Conservation (phyloP, 2,797 vertebrate genomes). For the Anguilla anguilla region DNA sequence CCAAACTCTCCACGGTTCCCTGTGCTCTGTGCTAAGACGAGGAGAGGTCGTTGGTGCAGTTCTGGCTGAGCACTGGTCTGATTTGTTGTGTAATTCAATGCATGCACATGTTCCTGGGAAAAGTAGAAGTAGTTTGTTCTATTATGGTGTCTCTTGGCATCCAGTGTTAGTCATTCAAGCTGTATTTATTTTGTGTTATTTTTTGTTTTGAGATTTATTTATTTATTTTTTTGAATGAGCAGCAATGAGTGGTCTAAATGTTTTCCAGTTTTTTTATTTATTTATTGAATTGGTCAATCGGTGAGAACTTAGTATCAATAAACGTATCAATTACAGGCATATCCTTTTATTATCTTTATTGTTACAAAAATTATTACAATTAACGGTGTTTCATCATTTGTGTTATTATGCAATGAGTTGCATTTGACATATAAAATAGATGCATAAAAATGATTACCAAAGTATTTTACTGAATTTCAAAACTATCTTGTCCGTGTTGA, state of each 20-base stretch:
- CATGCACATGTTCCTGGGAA: slow-evolving; percentile 77
- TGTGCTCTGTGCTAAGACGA: background rate
- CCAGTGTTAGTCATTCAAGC: slow-evolving; percentile 58
- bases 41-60: slow-evolving; percentile 42
- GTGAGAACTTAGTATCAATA: slow-evolving; percentile 63
- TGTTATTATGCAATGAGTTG: slow-evolving; percentile 46
- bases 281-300: slow-evolving; percentile 65
- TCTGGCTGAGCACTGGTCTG: slow-evolving; percentile 71
- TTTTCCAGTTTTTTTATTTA: slow-evolving; percentile 53
- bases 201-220: slow-evolving; percentile 27
- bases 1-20: background rate
- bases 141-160: slow-evolving; percentile 75
- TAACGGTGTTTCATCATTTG: slow-evolving; percentile 55
- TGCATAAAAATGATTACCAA: slow-evolving; percentile 69
- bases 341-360: slow-evolving; percentile 66
- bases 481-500: slow-evolving; percentile 50
- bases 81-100: slow-evolving; percentile 74
- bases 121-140: slow-evolving; percentile 73
- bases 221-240: slow-evolving; percentile 49
- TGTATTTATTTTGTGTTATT: slow-evolving; percentile 15
- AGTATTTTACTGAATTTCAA: slow-evolving; percentile 68
- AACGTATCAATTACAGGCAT: slow-evolving; percentile 63
- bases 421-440: slow-evolving; percentile 49
- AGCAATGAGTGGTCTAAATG: slow-evolving; percentile 20
- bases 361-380: slow-evolving; percentile 47